Base-by-base conservation (phyloP, 2,113 vertebrate species). In the Motacilla tschutschensis region DNA sequence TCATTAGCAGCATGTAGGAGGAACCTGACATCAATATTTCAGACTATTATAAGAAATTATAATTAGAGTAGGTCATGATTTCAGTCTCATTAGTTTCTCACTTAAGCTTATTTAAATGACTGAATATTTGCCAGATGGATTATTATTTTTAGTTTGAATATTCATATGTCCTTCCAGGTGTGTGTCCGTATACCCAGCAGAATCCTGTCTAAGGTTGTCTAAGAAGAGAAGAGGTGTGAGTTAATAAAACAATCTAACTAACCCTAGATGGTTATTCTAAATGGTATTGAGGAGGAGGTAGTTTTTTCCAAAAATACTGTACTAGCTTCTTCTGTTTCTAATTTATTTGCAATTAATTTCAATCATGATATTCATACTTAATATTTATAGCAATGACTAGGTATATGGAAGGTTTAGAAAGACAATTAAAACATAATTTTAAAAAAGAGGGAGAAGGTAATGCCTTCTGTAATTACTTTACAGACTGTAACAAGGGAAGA, bases 31-130 rank as follows among this genome's bases (percentile, higher is more conserved):
- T 60, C 84, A 83, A 5, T 90, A 72, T 83, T 91, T 79, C 54
- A 85, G 78, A 43, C 46, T 81, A 19, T 67, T 85, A 22, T 28
- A 64, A 53, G 41, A 71, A 75, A 31, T 46, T 9, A 28, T 63
- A 58, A 87, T 79, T 83, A 73, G 62, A 58, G 31, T 36, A 69
- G 26, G 72, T 87, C 54, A 47, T 59, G 10, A 65, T 79, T 89
- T 91, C 71, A 35, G 16, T 84, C 75, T 79, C 67, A 62, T 76
- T 88, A 76, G 40, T 84, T 93, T 93, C 58, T 81, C 43, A 72
- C 43, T 78, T 83, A 65, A 72, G 35, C 74, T 88, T 69, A 60
- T 53, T 71, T 86, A 58, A 75, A 57, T 79, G 50, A 43, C 33
- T 54, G 59, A 67, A 51, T 80, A 64, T 83, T 91, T 90, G 41